Evolutionary conservation across 2,113 vertebrate species (phyloP), one percentile per base, ranked within the genome.

Genomic region (Thamnophis sirtalis): DNA sequence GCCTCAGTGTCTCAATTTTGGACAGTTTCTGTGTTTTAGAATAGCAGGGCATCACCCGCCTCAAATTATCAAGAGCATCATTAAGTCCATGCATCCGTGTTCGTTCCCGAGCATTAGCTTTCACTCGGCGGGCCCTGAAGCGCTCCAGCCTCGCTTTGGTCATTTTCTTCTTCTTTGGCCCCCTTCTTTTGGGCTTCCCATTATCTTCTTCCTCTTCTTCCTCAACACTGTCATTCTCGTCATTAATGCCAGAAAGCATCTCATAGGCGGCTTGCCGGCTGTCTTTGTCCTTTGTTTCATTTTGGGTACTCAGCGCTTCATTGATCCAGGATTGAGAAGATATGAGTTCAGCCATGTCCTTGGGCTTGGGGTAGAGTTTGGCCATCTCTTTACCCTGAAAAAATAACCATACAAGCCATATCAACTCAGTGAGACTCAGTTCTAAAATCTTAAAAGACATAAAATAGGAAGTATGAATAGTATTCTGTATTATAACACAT

Each of bases 121-220:
- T 99, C 85, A 98, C 95, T 73, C 99, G 93, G 19, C 99, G 97
- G 17, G 98, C 98, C 58, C 98, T 97, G 96, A 99, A 99, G 89
- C 99, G 93, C 95, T 99, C 99, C 95, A 98, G 90, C 92, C 99
- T 97, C 0, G 98, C 99, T 98, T 99, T 99, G 89, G 99, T 99
- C 98, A 99, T 99, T 94, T 99, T 99, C 98, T 99, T 99, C 98
- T 98, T 99, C 97, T 99, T 99, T 7, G 99, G 99, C 26, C 99
- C 99, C 89, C 99, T 98, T 80, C 99, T 98, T 95, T 99, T 99
- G 3, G 99, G 98, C 87, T 97, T 98, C 86, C 97, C 98, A 4
- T 95, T 95, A 0, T 98, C 97, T 0, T 97, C 98, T 0, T 97
- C 97, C 0, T 96, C 98, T 0, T 98, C 98, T 0, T 98, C 98